phyloP scores from a whole-genome alignment of 2,113 vertebrate species.

The Tragelaphus imberbis region DNA sequence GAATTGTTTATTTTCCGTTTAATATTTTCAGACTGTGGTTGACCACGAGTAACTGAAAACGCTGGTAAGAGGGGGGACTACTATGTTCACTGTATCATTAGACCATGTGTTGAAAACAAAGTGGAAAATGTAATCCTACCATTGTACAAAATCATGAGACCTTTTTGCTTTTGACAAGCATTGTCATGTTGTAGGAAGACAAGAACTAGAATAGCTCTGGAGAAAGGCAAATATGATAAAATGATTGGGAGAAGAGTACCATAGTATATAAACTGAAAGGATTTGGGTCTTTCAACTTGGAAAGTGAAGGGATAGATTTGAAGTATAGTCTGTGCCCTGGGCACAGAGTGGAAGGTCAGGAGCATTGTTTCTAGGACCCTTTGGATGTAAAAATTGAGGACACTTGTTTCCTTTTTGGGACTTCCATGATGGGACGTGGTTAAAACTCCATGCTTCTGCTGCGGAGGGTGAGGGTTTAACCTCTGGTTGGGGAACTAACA shows the following conservation, averaged over 20 bases:
- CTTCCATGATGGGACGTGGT: background rate
- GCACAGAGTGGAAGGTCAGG: too few species aligned
- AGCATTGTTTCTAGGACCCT: background rate
- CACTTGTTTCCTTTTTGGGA: background rate
- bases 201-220: background rate
- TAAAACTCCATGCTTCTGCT: background rate
- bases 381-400: background rate
- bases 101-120: background rate
- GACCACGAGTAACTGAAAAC: background rate
- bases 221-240: background rate
- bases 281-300: background rate
- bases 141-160: background rate
- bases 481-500: background rate
- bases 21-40: background rate
- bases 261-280: background rate
- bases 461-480: background rate
- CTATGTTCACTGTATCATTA: background rate
- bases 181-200: background rate
- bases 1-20: background rate
- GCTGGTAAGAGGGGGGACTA: background rate
- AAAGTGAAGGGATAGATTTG: background rate
- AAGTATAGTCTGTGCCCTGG: background rate
- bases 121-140: conserved; percentile 8
- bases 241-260: background rate
- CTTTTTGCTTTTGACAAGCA: background rate